These are phyloP conservation scores for Rattus norvegicus DNA, from an alignment of 2,113 vertebrate genomes.

Conservation along the genomic window GRCr8 NC_086021.1:134010501-134011000, in stretches of 20 bases:
- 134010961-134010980: neutral
- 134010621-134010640: neutral
- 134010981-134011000: slow-evolving; percentile 1
- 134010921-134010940: slow-evolving; percentile 22
- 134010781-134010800: neutral
- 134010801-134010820: neutral
- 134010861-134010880: neutral
- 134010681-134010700: neutral
- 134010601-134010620: neutral
- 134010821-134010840: neutral
- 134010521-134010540: neutral
- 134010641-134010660: neutral
- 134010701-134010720: neutral
- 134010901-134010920: neutral
- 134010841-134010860: neutral
- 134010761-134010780: neutral
- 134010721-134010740: neutral
- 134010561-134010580: neutral
- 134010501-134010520: neutral
- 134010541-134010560: neutral
- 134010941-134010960: slow-evolving; percentile 12
- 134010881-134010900: neutral
- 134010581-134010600: neutral
- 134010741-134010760: neutral
- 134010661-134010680: neutral